Base-by-base conservation (phyloP, 2,888 invertebrate species). In the Bellardia pandia region DNA sequence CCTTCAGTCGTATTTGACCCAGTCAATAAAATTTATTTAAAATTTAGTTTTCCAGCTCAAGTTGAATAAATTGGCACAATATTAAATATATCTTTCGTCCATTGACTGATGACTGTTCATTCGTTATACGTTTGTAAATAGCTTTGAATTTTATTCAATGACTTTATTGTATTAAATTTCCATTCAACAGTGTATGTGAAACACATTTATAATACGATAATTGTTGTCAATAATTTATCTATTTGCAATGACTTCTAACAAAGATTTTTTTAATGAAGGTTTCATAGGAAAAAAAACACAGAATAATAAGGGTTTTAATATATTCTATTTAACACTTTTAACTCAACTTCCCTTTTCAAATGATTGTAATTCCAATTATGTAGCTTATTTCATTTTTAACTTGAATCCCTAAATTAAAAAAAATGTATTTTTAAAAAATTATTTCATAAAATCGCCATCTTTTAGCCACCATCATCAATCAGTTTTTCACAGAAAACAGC, bases 201-300 rank as follows among this genome's bases (percentile, higher is more conserved):
- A 78, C 60, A 78, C 69, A 78, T 69, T 69, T 78, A 60, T 69
- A 78, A 78, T 78, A 23, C 60, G 48, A 37, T 53, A 40, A 11
- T 23, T 42, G 7, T 14, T 45, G 2, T 42, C 42, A 64, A 40
- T 45, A 23, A 45, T 45, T 66, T 66, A 40, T 66, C 23, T 30
- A 7, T 6, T 45, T 40, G 42, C 13, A 48, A 75, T 75, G 60
- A 48, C 37, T 2, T 62, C 60, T 48, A 62, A 75, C 33, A 62
- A 48, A 51, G 13, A 62, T 60, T 45, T 23, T 23, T 23, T 75
- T 75, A 48, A 75, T 51, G 37, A 3, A 62, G 13, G 37, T 75
- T 48, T n/a, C 37, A 60, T 37, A 33, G 14, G 42, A 23, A 16
- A 48, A 6, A 23, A 45, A 11, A 11, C 23, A 23, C 23, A 23